phyloP scores from a whole-genome alignment of 2,888 invertebrate species.

The Nomada fabriciana region DNA sequence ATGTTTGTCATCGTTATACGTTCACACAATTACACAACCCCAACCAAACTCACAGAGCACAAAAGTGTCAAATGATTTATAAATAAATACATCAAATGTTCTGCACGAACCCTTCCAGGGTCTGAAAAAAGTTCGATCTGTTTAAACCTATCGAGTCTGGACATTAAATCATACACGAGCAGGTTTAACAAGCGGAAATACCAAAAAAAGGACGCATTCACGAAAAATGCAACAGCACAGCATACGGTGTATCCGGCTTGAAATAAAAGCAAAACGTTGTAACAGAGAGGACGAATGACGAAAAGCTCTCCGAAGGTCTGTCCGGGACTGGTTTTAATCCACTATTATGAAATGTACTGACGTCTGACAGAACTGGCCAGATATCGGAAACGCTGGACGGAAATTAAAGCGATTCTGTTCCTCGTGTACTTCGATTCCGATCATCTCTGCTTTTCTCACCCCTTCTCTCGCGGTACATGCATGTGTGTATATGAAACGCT shows the following conservation, averaged over 20 bases:
- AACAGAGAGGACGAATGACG: conserved; percentile 61
- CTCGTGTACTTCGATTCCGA: conserved; percentile 52
- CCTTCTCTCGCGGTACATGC: not conserved
- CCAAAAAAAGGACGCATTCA: not conserved
- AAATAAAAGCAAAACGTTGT: conserved; percentile 75
- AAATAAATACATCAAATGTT: not conserved
- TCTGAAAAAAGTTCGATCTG: not conserved
- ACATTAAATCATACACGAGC: conserved; percentile 31
- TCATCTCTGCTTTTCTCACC: conserved; percentile 27
- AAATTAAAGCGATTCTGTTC: conserved; percentile 76
- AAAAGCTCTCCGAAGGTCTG: conserved; percentile 53
- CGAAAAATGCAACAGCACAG: conserved; percentile 42
- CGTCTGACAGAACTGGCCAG: conserved; percentile 71
- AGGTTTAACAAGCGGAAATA: conserved; percentile 13
- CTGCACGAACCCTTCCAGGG: not conserved
- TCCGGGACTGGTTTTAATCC: conserved; percentile 73
- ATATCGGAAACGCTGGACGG: conserved; percentile 76
- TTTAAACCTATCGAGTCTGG: conserved; percentile 13
- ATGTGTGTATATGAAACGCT: not conserved
- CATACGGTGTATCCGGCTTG: conserved; percentile 12
- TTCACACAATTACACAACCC: too few relatives aligned
- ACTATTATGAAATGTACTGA: conserved; percentile 74
- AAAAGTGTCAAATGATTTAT: not conserved
- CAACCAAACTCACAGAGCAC: too few relatives aligned
- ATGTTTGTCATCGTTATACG: too few relatives aligned